A percentile compares a stretch with the other conserved stretches of the same genome.
Evolutionary conservation across 2,113 vertebrate species (phyloP).

Genomic region (Tachuris rubrigastra): DNA sequence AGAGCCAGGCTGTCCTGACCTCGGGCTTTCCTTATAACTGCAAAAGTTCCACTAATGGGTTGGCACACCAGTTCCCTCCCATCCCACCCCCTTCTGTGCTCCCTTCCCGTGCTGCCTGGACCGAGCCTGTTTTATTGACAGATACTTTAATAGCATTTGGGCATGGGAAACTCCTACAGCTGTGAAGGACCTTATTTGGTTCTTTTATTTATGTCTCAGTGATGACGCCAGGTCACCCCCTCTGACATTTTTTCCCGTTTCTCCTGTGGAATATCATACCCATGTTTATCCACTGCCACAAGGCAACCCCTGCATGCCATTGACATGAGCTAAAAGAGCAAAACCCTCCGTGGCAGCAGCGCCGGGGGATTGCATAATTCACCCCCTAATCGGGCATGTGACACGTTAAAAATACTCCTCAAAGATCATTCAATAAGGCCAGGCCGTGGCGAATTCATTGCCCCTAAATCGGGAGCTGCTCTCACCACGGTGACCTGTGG

Average conservation of each 20-base stretch:
- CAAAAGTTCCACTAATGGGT: rapidly evolving
- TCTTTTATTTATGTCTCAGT: background rate
- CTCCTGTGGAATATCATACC: background rate
- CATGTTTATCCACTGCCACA: conserved; percentile 14
- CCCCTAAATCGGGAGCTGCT: background rate
- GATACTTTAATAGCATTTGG: background rate
- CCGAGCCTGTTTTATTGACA: rapidly evolving
- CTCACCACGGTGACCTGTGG: background rate
- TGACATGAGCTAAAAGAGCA: conserved; percentile 39
- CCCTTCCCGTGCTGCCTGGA: background rate
- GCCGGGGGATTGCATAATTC: conserved; percentile 25
- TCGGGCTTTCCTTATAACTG: background rate
- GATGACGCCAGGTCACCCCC: background rate
- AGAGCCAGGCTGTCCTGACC: background rate
- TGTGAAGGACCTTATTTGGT: background rate
- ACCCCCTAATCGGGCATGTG: conserved; percentile 28
- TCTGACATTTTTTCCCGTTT: conserved; percentile 29
- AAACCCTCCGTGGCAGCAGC: background rate
- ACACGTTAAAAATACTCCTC: conserved; percentile 45
- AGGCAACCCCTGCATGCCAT: conserved; percentile 51
- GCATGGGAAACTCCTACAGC: background rate
- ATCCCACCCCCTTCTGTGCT: background rate
- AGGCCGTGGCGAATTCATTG: background rate
- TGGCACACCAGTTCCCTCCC: background rate
- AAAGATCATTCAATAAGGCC: background rate